Evolutionary conservation across 1,140 invertebrate species (phyloP), one percentile per base, ranked within the genome.

Genomic region (Rhizoglyphus robini): DNA sequence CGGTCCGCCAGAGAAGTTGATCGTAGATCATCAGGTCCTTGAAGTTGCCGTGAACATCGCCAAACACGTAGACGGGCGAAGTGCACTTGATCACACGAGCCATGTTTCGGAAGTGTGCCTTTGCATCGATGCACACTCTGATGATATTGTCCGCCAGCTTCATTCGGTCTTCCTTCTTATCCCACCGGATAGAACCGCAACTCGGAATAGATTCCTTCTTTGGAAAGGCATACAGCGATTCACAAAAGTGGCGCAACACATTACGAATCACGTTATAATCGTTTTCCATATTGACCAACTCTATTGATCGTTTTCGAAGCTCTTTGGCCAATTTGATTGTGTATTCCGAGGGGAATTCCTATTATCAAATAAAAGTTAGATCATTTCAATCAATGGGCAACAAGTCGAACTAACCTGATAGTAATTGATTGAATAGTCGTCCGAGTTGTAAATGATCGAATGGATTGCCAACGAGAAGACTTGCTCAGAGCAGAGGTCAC

Each of bases 31-130:
- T 73, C 46, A 83, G 70, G 72, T 83, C 82, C 46, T 75, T 73
- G 66, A 76, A 82, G 73, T 83, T 83, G 8, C 82, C 82, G 75
- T 83, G 81, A 63, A 83, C 75, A 72, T 83, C 82, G 46, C 62
- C 62, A 31, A 82, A 68, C 47, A 82, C 79, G 69, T 82, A 82
- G 32, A 75, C 74, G 11, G 81, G 81, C 15, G 80, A 75, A 36
- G 73, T 71, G 0, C 82, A 69, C 15, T 32, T 73, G 20, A 68
- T 36, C 5, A 67, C 31, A 25, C 68, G 36, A 4, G 31, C 20
- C 15, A 54, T 59, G 15, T 27, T 20, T 49, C 61, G 41, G 8
- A 68, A 48, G 1, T 58, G 23, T 15, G 3, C n/a, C 27, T 58
- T 25, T 18, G 46, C 38, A 3, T 68, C 48, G 15, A 15, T 15